Evolutionary conservation across 2,888 invertebrate species (phyloP).

Genomic region (Hipparchia sbordonii): DNA sequence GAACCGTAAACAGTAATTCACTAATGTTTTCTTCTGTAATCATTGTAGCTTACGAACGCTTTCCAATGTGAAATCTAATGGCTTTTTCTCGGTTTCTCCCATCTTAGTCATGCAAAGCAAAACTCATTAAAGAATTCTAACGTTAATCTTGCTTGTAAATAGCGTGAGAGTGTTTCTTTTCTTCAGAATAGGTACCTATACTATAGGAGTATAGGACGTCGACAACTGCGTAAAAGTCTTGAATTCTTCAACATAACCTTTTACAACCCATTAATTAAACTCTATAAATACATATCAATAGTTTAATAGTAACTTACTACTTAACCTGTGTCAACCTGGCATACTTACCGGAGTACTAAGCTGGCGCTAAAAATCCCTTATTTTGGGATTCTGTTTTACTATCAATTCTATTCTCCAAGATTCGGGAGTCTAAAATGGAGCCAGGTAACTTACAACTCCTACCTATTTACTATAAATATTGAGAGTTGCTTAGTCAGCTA

Average conservation of each 20-base stretch:
- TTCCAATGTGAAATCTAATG: slow-evolving; percentile 66
- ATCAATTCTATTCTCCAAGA: not conserved
- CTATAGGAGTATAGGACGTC: not conserved
- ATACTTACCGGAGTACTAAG: not conserved
- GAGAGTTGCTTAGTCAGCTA: slow-evolving; percentile 69
- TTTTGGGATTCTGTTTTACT: slow-evolving; percentile 10
- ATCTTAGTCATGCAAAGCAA: slow-evolving; percentile 76
- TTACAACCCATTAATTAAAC: not conserved
- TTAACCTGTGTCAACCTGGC: too few relatives aligned
- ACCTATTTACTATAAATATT: slow-evolving; percentile 24
- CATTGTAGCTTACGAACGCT: slow-evolving; percentile 47
- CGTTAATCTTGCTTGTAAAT: slow-evolving; percentile 43
- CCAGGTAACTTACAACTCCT: not conserved
- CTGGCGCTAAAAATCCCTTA: slow-evolving; percentile 15
- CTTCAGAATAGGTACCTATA: not conserved
- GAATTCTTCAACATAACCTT: not conserved
- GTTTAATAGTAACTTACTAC: too few relatives aligned
- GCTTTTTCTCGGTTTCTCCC: slow-evolving; percentile 54
- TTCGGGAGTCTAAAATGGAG: not conserved
- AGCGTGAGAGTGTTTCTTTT: slow-evolving; percentile 43
- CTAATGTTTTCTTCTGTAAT: slow-evolving; percentile 27
- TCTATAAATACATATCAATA: not conserved
- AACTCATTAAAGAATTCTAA: slow-evolving; percentile 62
- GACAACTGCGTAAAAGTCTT: not conserved
- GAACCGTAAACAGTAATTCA: slow-evolving; percentile 21